Conservation (phyloP, 2,888 invertebrate genomes). For the Eledona agricola region DNA sequence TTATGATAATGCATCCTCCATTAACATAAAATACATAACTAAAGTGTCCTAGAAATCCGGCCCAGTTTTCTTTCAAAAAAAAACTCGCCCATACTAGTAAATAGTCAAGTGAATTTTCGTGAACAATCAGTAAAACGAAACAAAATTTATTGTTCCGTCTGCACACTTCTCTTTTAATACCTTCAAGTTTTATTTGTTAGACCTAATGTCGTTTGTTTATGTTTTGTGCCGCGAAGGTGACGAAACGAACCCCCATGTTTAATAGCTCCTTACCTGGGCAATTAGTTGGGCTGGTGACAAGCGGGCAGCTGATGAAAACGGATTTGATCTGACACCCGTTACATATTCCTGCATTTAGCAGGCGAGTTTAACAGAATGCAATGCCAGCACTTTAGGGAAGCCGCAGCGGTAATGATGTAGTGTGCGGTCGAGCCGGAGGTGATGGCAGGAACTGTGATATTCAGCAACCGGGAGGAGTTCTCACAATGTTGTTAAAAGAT, state of each 20-base stretch:
- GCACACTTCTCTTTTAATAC: no score
- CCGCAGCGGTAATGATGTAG: conserved; percentile 52
- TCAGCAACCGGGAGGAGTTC: conserved; percentile 45
- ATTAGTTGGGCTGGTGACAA: conserved; percentile 27
- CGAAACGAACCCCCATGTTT: conserved; percentile 2
- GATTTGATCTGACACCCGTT: conserved; percentile 39
- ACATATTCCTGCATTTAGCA: conserved; percentile 44
- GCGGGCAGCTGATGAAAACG: conserved; percentile 9
- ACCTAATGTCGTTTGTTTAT: no score
- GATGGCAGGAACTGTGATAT: conserved; percentile 48
- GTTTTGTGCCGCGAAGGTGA: no score
- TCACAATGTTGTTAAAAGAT: conserved; percentile 50
- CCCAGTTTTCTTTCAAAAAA: conserved; percentile 31
- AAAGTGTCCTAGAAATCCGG: conserved; percentile 29
- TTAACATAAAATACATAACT: conserved; percentile 43
- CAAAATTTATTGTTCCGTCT: no score
- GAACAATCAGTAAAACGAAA: no score
- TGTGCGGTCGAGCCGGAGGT: conserved; percentile 50
- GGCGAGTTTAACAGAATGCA: conserved; percentile 43
- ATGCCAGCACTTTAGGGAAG: conserved; percentile 47
- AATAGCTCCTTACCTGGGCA: no score
- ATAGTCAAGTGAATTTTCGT: no score
- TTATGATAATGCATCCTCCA: conserved; percentile 45
- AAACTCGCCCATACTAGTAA: no score
- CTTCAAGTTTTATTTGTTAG: no score